Conservation (phyloP, 2,888 invertebrate genomes). For the Griposia aprilina region DNA sequence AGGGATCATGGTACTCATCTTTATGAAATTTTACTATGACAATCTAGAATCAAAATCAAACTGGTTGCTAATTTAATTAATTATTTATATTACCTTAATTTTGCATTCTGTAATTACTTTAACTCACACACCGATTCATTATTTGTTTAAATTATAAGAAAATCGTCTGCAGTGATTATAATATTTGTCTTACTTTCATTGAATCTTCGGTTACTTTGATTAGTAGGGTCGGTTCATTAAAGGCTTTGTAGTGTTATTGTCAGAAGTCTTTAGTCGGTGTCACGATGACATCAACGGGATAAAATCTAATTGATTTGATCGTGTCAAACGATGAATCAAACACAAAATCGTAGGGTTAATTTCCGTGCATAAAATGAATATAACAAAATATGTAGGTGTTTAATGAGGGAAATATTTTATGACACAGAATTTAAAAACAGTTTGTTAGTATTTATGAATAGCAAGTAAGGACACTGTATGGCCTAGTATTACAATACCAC, state of each 20-base stretch:
- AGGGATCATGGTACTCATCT: no score
- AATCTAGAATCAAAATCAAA: background rate
- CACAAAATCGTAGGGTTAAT: background rate
- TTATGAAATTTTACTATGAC: background rate
- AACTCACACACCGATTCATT: no score
- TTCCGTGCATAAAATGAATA: background rate
- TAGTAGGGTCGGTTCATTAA: background rate
- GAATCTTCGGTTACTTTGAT: slow-evolving; percentile 2
- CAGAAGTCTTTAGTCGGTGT: background rate
- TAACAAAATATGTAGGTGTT: background rate
- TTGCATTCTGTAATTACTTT: no score
- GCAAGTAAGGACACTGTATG: no score
- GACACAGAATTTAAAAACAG: background rate
- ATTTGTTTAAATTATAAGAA: no score
- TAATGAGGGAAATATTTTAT: no score
- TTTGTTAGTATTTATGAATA: no score
- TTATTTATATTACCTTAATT: no score
- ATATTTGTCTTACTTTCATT: background rate
- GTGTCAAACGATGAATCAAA: background rate
- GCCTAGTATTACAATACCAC: no score
- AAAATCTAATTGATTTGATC: slow-evolving; percentile 8
- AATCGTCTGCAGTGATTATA: background rate
- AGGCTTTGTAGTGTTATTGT: slow-evolving; percentile 4
- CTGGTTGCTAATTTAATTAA: no score
- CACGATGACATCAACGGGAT: background rate